Conservation (phyloP, 1,140 invertebrate species). For the Oscheius sp. region DNA sequence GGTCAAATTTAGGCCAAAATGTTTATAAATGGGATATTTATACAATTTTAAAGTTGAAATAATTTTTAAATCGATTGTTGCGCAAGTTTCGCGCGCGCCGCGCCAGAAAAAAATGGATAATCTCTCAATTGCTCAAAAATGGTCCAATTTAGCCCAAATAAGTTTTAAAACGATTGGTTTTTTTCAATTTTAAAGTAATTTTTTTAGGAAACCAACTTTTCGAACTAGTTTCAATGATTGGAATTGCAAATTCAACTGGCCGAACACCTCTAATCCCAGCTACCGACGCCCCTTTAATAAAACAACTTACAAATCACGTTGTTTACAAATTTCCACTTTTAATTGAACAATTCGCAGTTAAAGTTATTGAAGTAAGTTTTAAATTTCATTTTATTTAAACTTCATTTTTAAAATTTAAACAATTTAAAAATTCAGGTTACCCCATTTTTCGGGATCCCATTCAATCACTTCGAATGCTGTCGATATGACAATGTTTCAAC, state of each 20-base stretch:
- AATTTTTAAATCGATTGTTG: too few species aligned
- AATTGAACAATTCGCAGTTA: slow-evolving; percentile 8
- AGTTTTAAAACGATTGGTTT: neutral
- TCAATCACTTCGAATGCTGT: slow-evolving; percentile 3
- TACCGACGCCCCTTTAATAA: neutral
- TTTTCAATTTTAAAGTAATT: too few species aligned
- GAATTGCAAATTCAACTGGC: neutral
- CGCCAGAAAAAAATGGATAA: neutral
- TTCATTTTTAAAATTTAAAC: neutral
- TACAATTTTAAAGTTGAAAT: too few species aligned
- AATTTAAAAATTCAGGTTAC: neutral
- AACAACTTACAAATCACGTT: neutral
- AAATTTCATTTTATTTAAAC: neutral
- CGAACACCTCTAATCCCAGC: slow-evolving; percentile 5
- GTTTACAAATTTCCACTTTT: slow-evolving; percentile 1
- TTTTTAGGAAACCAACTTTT: slow-evolving; percentile 28
- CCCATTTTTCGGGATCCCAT: neutral
- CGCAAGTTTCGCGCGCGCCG: neutral
- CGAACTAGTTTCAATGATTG: slow-evolving; percentile 12
- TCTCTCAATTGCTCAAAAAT: neutral
- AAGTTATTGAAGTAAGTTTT: slow-evolving; percentile 14
- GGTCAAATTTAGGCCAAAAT: too few species aligned
- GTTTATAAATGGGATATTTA: too few species aligned
- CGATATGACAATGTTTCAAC: neutral
- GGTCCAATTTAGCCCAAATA: neutral